A percentile compares a stretch with the other conserved stretches of the same genome.
Evolutionary conservation across 2,797 vertebrate species (phyloP).

Genomic region (Acipenser transmontanus): DNA sequence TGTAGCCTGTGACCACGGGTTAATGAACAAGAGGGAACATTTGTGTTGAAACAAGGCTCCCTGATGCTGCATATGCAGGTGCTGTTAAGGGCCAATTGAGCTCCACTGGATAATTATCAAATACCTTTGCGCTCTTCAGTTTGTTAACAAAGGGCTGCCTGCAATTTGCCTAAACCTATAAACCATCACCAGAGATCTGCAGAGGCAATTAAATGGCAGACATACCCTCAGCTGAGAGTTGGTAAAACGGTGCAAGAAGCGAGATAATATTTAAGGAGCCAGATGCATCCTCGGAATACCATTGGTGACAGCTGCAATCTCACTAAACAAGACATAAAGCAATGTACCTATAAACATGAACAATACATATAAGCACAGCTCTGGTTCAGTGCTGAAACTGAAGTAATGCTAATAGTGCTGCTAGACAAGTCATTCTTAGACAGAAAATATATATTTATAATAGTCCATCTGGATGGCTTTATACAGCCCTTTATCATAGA

Average conservation of each 20-base stretch:
- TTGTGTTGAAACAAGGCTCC: constrained; percentile 67
- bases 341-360: constrained; percentile 4
- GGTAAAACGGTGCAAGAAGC: constrained; percentile 52
- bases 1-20: constrained; percentile 67
- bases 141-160: constrained; percentile 68
- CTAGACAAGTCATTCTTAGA: too few relatives aligned
- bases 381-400: too few relatives aligned
- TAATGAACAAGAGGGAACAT: constrained; percentile 71
- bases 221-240: constrained; percentile 59
- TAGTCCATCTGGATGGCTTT: too few relatives aligned
- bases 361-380: too few relatives aligned
- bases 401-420: too few relatives aligned
- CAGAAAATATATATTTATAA: too few relatives aligned
- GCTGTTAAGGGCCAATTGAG: constrained; percentile 67
- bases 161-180: constrained; percentile 74
- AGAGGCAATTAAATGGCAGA: constrained; percentile 67
- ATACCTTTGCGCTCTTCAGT: constrained; percentile 56
- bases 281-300: constrained; percentile 61
- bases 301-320: constrained; percentile 41
- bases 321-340: constrained; percentile 37
- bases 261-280: constrained; percentile 52
- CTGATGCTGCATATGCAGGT: constrained; percentile 63
- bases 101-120: constrained; percentile 68
- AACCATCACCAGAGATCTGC: constrained; percentile 71
- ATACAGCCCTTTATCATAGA: too few relatives aligned